Conservation (phyloP, 2,888 invertebrate genomes). For the Aricia artaxerxes region DNA sequence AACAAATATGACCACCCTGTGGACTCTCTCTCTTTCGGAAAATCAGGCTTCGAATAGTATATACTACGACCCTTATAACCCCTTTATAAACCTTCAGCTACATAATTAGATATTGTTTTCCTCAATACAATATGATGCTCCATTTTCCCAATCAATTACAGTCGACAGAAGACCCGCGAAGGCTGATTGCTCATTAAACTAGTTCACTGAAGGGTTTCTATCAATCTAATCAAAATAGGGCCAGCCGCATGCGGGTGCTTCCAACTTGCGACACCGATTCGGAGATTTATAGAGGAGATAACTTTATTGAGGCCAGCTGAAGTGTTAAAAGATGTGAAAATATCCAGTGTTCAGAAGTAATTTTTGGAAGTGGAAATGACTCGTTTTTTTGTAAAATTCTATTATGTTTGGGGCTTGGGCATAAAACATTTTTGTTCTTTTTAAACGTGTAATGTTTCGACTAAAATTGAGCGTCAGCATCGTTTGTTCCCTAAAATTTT, state of each 20-base stretch:
- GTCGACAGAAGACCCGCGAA: neutral
- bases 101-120: neutral
- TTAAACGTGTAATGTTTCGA: too few relatives aligned
- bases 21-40: too few relatives aligned
- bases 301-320: neutral
- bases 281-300: neutral
- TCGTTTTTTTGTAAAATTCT: too few relatives aligned
- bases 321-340: neutral
- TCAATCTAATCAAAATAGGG: constrained; percentile 27
- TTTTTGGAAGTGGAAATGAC: too few relatives aligned
- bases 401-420: too few relatives aligned
- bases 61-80: neutral
- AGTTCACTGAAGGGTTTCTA: constrained; percentile 25
- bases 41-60: too few relatives aligned
- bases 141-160: neutral
- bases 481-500: too few relatives aligned
- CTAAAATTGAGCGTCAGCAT: too few relatives aligned
- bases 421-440: too few relatives aligned
- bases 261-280: neutral
- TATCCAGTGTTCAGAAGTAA: neutral
- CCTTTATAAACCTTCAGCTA: neutral
- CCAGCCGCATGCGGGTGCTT: constrained; percentile 19
- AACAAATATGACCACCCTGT: too few relatives aligned
- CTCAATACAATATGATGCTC: neutral
- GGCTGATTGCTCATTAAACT: constrained; percentile 22